Conservation (phyloP, 2,888 invertebrate genomes). For the Rotaria macrura region DNA sequence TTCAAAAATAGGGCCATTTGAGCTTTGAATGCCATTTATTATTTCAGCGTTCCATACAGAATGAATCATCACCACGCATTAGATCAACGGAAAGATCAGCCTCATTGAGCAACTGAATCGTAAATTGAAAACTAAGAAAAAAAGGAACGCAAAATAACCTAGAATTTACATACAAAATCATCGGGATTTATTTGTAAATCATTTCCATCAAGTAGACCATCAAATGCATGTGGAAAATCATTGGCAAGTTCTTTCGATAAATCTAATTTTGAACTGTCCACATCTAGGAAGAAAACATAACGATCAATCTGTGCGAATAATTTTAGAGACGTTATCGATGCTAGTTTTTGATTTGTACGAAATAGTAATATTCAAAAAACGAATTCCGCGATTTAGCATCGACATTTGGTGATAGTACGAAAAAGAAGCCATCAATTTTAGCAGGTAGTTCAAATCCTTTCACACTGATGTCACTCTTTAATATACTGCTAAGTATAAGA, state of each 20-base stretch:
- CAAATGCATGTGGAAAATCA: neutral
- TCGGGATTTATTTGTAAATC: neutral
- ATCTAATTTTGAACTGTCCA: conserved; percentile 1
- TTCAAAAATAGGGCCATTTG: neutral
- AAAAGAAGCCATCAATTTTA: too few relatives aligned
- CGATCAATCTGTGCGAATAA: too few relatives aligned
- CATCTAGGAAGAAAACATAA: neutral
- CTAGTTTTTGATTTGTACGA: too few relatives aligned
- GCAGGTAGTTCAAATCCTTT: too few relatives aligned
- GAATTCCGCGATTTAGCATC: too few relatives aligned
- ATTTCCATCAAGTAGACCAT: neutral
- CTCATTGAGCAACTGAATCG: neutral
- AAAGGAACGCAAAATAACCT: neutral
- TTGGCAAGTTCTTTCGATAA: neutral
- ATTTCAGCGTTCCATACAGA: neutral
- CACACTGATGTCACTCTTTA: too few relatives aligned
- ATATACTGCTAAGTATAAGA: too few relatives aligned
- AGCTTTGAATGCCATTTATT: neutral
- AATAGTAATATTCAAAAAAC: too few relatives aligned
- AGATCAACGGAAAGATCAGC: neutral
- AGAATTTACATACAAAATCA: neutral
- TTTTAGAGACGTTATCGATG: too few relatives aligned
- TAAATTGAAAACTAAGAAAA: neutral
- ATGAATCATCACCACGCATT: neutral
- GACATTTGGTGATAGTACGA: too few relatives aligned